Evolutionary conservation across 2,113 vertebrate species (phyloP).

Genomic region (Athene noctua): DNA sequence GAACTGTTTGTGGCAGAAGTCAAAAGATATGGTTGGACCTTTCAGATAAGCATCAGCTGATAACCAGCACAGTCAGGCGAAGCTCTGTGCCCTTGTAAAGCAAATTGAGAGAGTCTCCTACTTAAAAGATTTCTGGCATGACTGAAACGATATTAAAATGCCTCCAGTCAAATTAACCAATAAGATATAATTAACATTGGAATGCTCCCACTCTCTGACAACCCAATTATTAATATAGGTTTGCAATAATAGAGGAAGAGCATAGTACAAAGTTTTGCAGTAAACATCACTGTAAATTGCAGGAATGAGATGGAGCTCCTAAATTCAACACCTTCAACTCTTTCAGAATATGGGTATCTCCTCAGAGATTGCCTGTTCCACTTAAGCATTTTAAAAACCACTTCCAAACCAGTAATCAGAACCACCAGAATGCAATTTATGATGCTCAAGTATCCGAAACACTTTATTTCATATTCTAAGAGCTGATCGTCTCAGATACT

Average conservation of each 20-base stretch:
- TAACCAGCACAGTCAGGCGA: neutral
- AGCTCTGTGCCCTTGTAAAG: neutral
- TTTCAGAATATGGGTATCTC: neutral
- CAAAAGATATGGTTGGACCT: neutral
- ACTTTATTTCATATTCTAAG: neutral
- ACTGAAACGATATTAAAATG: conserved; percentile 27
- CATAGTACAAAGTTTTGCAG: neutral
- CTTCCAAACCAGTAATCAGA: neutral
- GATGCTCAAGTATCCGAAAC: neutral
- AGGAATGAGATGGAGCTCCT: neutral
- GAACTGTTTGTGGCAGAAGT: neutral
- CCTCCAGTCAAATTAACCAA: conserved; percentile 16
- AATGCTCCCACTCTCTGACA: neutral
- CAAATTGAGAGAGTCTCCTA: neutral
- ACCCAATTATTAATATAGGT: neutral
- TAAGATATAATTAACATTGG: conserved; percentile 15
- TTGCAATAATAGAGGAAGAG: neutral
- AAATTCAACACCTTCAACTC: neutral
- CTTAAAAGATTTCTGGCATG: neutral
- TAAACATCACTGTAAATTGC: neutral
- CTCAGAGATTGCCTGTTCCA: neutral
- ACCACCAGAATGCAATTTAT: neutral
- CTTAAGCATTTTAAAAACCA: neutral
- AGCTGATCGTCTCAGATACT: neutral
- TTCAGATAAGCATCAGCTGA: neutral